Base-by-base conservation (phyloP, 2,797 vertebrate genomes). In the Anguilla anguilla region DNA sequence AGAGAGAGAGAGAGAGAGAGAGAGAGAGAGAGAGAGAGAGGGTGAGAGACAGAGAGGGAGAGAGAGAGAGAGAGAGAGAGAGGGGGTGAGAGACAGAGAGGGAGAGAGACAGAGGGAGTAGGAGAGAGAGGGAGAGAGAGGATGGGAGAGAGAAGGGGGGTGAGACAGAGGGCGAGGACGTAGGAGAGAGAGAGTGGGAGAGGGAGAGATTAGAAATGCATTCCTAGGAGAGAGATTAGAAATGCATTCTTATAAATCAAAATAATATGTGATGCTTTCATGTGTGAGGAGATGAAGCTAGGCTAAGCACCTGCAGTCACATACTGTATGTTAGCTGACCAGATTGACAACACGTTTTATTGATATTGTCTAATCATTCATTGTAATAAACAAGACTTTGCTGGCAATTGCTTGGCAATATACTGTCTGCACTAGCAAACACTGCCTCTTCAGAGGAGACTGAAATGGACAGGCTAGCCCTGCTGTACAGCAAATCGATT, bases 1-100 rank as follows among this genome's bases (percentile, higher is more conserved):
- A 83, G 51, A 87, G 53, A 59, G 35, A 69, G 88, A 19, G 46
- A 89, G 82, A 17, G 61, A 5, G 61, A 67, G 0, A 86, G 51
- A 55, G 87, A 0, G 7, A 6, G 64, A 25, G 53, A 25, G 51
- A 83, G 43, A 55, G 55, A 19, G 31, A 6, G 35, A 22, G 0
- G 0, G 17, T 7, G 85, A 31, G 35, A 13, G 61, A 61, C 15
- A 39, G 83, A 0, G 11, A 85, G 49, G 59, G 7, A 64, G 46
- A 22, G 77, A 67, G 51, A 19, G 31, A n/a, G 39, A 39, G 25
- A 1, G 69, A n/a, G 59, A 61, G 59, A 22, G 59, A 22, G 59
- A 61, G 15, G 59, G 59, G 17, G 59, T 17, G 67, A 31, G 59
- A 57, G n/a, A n/a, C n/a, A n/a, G n/a, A 72, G 28, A 28, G 28